A percentile compares a stretch with the other conserved stretches of the same genome.
These are phyloP conservation scores for Plebejus melissa DNA, from an alignment of 2,888 invertebrate species.

Conservation along the genomic window DNA sequence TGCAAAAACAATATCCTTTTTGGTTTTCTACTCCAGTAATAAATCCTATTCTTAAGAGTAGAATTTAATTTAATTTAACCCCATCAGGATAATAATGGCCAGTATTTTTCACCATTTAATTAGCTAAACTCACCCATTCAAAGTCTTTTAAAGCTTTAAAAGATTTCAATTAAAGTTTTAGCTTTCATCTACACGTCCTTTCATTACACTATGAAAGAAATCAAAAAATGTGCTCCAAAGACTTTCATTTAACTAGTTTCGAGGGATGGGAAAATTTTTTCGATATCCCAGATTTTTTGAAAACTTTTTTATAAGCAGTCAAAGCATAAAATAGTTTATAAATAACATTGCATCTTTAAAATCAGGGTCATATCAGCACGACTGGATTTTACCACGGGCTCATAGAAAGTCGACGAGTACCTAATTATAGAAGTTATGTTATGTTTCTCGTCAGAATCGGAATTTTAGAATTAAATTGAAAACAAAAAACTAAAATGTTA, in stretches of 20 bases:
- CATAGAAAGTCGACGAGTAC: no score
- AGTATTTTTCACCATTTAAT: slow-evolving; percentile 4
- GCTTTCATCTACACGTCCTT: slow-evolving; percentile 4
- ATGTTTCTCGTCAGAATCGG: no score
- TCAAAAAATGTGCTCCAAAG: slow-evolving; percentile 16
- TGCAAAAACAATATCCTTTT: not conserved
- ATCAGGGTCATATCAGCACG: no score
- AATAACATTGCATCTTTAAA: no score
- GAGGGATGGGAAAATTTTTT: not conserved
- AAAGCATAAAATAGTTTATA: no score
- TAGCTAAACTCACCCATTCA: slow-evolving; percentile 15
- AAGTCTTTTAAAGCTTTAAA: slow-evolving; percentile 18
- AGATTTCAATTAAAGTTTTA: slow-evolving; percentile 23
- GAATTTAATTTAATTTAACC: not conserved
- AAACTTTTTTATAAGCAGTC: not conserved
- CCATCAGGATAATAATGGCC: not conserved
- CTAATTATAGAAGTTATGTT: no score
- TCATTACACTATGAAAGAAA: slow-evolving; percentile 24
- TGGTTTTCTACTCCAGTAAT: not conserved
- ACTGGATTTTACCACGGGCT: no score
- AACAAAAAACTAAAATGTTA: no score
- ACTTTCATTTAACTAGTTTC: slow-evolving; percentile 21
- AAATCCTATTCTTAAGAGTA: not conserved
- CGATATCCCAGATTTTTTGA: not conserved
- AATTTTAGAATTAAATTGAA: no score